A percentile compares a stretch with the other conserved stretches of the same genome.
These are phyloP conservation scores for Mirza zaza DNA, from an alignment of 2,113 vertebrate genomes.

Conservation along the genomic window DNA sequence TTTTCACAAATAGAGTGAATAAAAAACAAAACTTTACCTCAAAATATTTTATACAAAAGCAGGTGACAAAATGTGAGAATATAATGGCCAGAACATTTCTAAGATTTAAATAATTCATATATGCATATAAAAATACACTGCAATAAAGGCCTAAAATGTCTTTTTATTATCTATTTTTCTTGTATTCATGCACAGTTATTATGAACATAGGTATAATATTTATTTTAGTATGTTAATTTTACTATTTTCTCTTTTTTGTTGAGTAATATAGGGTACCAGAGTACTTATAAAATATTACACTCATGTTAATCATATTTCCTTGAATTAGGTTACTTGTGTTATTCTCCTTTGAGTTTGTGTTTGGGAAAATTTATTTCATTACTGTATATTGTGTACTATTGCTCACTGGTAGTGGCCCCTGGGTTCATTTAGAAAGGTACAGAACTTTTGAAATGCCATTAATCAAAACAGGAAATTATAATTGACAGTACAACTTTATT, in stretches of 20 bases:
- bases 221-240: conserved; percentile 59
- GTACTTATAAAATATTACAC: conserved; percentile 86
- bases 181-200: conserved; percentile 38
- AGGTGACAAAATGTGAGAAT: conserved; percentile 50
- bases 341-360: background rate
- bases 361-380: background rate
- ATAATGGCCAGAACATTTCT: conserved; percentile 69
- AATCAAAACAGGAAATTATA: conserved; percentile 82
- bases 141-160: conserved; percentile 43
- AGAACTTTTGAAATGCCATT: conserved; percentile 82
- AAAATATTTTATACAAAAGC: background rate
- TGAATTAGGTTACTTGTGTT: conserved; percentile 90
- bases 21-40: background rate
- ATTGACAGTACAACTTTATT: conserved; percentile 64
- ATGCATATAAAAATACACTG: conserved; percentile 49
- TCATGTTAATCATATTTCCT: conserved; percentile 91
- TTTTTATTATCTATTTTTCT: conserved; percentile 49
- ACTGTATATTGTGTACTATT: conserved; percentile 45
- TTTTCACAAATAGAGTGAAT: background rate
- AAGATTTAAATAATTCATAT: conserved; percentile 50
- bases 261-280: conserved; percentile 84
- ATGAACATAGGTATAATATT: conserved; percentile 52
- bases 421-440: conserved; percentile 85
- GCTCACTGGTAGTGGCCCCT: conserved; percentile 81
- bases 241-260: conserved; percentile 79